Conservation (phyloP, 2,888 invertebrate species). For the Scrobipalpa atriplicella region DNA sequence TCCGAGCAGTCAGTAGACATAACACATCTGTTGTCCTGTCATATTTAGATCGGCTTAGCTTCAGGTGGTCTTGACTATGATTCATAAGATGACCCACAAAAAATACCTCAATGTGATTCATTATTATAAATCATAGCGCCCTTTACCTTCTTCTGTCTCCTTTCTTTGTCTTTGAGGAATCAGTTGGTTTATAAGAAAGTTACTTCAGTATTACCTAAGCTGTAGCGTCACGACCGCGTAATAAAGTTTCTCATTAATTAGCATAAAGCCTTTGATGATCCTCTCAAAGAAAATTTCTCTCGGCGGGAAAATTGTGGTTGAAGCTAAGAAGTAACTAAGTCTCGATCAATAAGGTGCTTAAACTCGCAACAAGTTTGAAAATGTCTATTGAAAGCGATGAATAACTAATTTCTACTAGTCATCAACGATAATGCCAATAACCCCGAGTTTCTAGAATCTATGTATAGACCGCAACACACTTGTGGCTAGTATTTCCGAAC, state of each 20-base stretch:
- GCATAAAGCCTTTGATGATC: constrained; percentile 15
- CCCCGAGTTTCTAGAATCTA: neutral
- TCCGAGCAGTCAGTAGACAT: neutral
- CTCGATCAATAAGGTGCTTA: neutral
- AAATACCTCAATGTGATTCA: neutral
- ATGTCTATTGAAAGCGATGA: neutral
- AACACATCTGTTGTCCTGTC: neutral
- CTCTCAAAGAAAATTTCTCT: constrained; percentile 2
- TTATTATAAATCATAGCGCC: neutral
- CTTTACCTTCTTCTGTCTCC: neutral
- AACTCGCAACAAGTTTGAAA: neutral
- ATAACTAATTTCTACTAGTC: neutral
- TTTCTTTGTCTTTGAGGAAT: neutral
- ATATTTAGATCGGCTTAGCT: neutral
- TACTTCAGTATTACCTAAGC: neutral
- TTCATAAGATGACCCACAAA: neutral
- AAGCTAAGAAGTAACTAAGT: neutral
- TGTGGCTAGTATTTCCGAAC: constrained; percentile 3
- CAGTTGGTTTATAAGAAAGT: neutral
- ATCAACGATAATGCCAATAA: neutral
- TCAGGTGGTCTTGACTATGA: neutral
- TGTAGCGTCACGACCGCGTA: neutral
- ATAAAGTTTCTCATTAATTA: constrained; percentile 18
- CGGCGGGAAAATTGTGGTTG: neutral
- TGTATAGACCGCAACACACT: neutral